A percentile compares a stretch with the other conserved stretches of the same genome.
These are phyloP conservation scores for Kradibia gibbosae DNA, from an alignment of 1,140 invertebrate species.

Conservation along the genomic window DNA sequence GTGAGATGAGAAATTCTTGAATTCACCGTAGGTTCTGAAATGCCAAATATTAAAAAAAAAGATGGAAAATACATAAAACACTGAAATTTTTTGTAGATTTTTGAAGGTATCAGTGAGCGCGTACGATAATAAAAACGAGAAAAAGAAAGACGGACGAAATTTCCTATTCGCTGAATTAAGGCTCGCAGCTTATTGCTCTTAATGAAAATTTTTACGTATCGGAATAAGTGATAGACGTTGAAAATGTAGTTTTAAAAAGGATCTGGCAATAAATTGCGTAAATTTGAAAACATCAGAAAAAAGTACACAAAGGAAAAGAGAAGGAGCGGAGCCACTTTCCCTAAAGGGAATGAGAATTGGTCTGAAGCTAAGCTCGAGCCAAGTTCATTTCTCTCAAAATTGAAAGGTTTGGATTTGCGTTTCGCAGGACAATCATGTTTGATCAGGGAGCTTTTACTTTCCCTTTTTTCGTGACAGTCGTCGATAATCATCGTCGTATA, in stretches of 20 bases:
- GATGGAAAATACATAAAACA: background rate
- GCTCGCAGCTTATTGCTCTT: constrained; percentile 22
- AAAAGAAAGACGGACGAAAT: background rate
- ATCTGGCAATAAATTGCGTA: background rate
- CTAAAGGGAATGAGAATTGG: background rate
- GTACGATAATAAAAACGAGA: background rate
- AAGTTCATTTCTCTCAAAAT: constrained; percentile 5
- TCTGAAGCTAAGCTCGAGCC: background rate
- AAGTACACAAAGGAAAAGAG: background rate
- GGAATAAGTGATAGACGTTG: background rate
- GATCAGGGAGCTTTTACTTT: background rate
- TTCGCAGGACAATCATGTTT: background rate
- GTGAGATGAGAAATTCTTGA: background rate
- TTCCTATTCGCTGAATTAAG: background rate
- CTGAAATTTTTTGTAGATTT: background rate
- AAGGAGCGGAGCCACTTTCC: background rate
- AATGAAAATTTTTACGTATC: background rate
- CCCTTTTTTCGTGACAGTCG: background rate
- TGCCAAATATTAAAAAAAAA: constrained; percentile 23
- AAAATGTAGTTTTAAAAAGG: background rate
- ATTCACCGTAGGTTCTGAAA: constrained; percentile 28
- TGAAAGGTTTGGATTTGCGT: constrained; percentile 18
- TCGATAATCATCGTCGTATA: background rate
- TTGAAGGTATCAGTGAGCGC: too few species aligned
- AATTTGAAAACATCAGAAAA: background rate